Conservation (phyloP, 53 echinoderm and acorn worm genomes). For the Antedon mediterranea region DNA sequence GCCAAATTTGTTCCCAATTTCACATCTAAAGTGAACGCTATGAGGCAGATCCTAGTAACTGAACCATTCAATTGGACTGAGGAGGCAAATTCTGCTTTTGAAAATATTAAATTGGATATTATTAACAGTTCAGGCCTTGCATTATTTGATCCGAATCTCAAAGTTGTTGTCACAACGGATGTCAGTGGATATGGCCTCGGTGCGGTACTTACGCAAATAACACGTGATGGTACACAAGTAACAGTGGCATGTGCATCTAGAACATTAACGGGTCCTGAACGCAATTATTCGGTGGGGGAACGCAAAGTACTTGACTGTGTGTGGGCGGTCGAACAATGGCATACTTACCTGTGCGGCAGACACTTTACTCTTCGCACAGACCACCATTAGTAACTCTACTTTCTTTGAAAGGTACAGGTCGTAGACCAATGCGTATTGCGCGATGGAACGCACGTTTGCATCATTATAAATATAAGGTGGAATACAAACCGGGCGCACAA, state of each 20-base stretch:
- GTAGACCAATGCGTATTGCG: slow-evolving; percentile 27
- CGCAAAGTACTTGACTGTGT: slow-evolving; percentile 33
- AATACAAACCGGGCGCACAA: slow-evolving; percentile 23
- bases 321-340: slow-evolving; percentile 31
- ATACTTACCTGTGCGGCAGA: slow-evolving; percentile 34
- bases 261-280: slow-evolving; percentile 8
- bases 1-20: too few relatives aligned
- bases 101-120: slow-evolving; percentile 12
- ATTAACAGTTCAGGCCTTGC: background rate
- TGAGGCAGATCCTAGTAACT: background rate
- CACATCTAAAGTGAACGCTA: too few relatives aligned
- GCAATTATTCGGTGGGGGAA: slow-evolving; percentile 18
- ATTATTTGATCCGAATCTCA: slow-evolving; percentile 20
- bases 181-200: slow-evolving; percentile 25
- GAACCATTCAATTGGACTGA: background rate
- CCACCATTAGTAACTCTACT: slow-evolving; percentile 28
- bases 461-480: slow-evolving; percentile 29
- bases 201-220: slow-evolving; percentile 24
- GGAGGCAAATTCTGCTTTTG: background rate
- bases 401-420: slow-evolving; percentile 26
- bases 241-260: slow-evolving; percentile 13
- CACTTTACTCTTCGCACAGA: slow-evolving; percentile 28
- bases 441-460: slow-evolving; percentile 29
- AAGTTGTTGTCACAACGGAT: slow-evolving; percentile 25
- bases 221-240: slow-evolving; percentile 7